These are phyloP conservation scores for Acleris literana DNA, from an alignment of 2,888 invertebrate genomes.

Conservation along the genomic window DNA sequence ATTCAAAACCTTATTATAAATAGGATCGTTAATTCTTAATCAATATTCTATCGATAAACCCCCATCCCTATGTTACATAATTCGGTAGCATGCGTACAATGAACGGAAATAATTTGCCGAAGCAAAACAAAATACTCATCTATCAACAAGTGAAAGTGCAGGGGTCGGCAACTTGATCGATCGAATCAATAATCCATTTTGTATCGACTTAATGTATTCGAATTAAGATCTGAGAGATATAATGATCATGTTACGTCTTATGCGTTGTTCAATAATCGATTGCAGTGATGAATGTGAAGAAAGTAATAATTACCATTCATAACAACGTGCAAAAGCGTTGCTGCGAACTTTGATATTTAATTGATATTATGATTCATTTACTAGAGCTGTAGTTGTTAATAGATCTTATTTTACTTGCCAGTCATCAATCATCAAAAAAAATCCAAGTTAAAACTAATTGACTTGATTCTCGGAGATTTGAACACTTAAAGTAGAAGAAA, in stretches of 20 bases:
- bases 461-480: too few relatives aligned
- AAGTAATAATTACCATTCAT: slow-evolving; percentile 17
- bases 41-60: not conserved
- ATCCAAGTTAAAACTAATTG: too few relatives aligned
- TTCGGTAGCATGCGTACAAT: slow-evolving; percentile 35
- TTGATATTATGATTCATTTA: slow-evolving; percentile 25
- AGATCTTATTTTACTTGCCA: not conserved
- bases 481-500: too few relatives aligned
- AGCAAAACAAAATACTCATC: slow-evolving; percentile 34
- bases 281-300: slow-evolving; percentile 27
- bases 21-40: too few relatives aligned
- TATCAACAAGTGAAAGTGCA: slow-evolving; percentile 36
- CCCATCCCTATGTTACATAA: slow-evolving; percentile 25
- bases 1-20: too few relatives aligned
- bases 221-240: slow-evolving; percentile 26
- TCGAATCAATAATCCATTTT: slow-evolving; percentile 20
- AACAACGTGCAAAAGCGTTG: slow-evolving; percentile 10
- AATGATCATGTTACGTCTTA: slow-evolving; percentile 27
- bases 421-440: too few relatives aligned
- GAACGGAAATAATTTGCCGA: slow-evolving; percentile 32
- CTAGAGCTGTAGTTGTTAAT: not conserved
- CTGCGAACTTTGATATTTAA: slow-evolving; percentile 9
- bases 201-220: slow-evolving; percentile 16
- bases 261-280: slow-evolving; percentile 23
- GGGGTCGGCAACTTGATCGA: slow-evolving; percentile 34